Conservation (phyloP, 1,140 invertebrate species). For the Drosophila pseudoananassae region DNA sequence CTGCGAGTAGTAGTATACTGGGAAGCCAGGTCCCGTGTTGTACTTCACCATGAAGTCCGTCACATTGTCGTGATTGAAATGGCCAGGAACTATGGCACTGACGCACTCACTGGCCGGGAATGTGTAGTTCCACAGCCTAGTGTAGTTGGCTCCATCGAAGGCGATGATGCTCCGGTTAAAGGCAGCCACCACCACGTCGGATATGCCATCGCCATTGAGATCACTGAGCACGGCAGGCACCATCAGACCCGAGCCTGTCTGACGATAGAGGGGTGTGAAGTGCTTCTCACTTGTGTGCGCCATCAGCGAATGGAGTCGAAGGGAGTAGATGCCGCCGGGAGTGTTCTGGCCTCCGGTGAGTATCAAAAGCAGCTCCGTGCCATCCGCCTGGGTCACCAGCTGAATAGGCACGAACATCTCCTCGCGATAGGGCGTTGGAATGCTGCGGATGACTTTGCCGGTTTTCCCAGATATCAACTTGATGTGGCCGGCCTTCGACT, state of each 20-base stretch:
- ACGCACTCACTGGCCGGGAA: slow-evolving; percentile 87
- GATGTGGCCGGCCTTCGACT: slow-evolving; percentile 86
- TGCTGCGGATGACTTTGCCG: slow-evolving; percentile 87
- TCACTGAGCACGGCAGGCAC: slow-evolving; percentile 90
- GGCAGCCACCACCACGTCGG: slow-evolving; percentile 90
- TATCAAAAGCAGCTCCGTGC: slow-evolving; percentile 85
- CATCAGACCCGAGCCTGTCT: slow-evolving; percentile 85
- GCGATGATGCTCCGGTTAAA: slow-evolving; percentile 91
- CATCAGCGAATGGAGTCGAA: slow-evolving; percentile 85
- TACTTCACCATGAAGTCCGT: slow-evolving; percentile 94
- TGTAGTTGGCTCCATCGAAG: slow-evolving; percentile 88
- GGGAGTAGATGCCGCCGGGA: slow-evolving; percentile 89
- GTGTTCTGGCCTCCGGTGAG: slow-evolving; percentile 91
- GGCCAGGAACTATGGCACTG: slow-evolving; percentile 92
- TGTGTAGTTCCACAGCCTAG: slow-evolving; percentile 90
- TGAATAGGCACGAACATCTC: slow-evolving; percentile 89
- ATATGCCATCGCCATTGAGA: slow-evolving; percentile 89
- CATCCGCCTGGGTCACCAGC: slow-evolving; percentile 70
- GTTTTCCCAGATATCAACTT: slow-evolving; percentile 89
- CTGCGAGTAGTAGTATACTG: slow-evolving; percentile 91
- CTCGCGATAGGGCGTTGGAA: slow-evolving; percentile 88
- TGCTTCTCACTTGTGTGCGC: slow-evolving; percentile 81
- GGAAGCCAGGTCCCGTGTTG: slow-evolving; percentile 90
- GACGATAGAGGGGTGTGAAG: slow-evolving; percentile 70
- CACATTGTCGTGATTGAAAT: slow-evolving; percentile 92